Percentiles rank a stretch among this genome's conserved stretches.
Conservation (phyloP, 1,140 invertebrate species). For the Neodiprion lecontei region DNA sequence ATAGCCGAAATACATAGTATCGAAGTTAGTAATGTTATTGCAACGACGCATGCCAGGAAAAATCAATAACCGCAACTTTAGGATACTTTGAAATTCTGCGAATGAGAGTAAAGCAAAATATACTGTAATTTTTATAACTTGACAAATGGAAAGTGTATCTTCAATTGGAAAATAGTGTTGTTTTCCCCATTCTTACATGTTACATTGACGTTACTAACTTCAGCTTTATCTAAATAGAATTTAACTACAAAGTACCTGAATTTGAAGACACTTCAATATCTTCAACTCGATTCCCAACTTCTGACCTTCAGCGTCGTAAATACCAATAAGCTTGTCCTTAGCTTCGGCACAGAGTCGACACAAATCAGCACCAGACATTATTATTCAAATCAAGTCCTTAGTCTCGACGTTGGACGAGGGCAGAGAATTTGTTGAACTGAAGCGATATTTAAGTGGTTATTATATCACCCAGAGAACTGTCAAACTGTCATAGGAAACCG, state of each 20-base stretch:
- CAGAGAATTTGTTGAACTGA: not conserved
- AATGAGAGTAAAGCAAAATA: not conserved
- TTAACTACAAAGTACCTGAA: conserved; percentile 48
- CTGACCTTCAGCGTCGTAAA: conserved; percentile 59
- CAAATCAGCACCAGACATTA: conserved; percentile 51
- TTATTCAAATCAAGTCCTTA: not conserved
- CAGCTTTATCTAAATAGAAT: no score
- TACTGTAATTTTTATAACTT: not conserved
- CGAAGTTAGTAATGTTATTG: no score
- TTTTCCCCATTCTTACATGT: conserved; percentile 6
- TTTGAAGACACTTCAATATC: conserved; percentile 61
- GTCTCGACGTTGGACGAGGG: not conserved
- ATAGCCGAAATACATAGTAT: no score
- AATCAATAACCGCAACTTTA: not conserved
- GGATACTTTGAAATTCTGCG: not conserved
- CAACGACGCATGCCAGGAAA: not conserved
- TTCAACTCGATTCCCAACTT: conserved; percentile 56
- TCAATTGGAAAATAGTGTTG: not conserved
- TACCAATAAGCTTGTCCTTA: conserved; percentile 55
- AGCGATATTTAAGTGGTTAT: no score
- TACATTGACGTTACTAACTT: not conserved
- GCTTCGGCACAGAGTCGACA: conserved; percentile 65
- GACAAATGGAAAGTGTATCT: not conserved
- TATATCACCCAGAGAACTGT: no score
- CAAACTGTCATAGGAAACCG: no score